Evolutionary conservation across 1,140 invertebrate genomes (phyloP).

Genomic region (Eupristina koningsbergeri): DNA sequence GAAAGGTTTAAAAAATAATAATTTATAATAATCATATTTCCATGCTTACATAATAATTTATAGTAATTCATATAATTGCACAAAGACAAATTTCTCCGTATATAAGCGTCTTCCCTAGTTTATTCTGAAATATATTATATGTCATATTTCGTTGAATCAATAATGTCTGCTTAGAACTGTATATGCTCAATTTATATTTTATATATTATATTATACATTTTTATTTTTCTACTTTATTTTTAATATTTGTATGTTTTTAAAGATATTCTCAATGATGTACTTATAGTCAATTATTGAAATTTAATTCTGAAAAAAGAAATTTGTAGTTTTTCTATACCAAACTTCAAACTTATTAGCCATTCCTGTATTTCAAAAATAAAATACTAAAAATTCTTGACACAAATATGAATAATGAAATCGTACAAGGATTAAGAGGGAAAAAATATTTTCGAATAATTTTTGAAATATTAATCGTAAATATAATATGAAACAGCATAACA

Average conservation of each 20-base stretch:
- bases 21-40: conserved; percentile 2
- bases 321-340: too few species aligned
- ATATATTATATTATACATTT: too few species aligned
- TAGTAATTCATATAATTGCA: too few species aligned
- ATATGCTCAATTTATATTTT: too few species aligned
- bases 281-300: neutral
- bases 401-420: neutral
- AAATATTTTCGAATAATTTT: too few species aligned
- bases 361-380: neutral
- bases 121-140: neutral
- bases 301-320: neutral
- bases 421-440: too few species aligned
- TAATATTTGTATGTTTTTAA: neutral
- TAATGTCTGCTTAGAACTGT: too few species aligned
- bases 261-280: neutral
- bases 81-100: neutral
- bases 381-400: neutral
- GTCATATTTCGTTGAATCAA: too few species aligned
- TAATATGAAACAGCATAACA: too few species aligned
- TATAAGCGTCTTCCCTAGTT: neutral
- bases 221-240: neutral
- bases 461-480: too few species aligned
- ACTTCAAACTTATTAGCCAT: neutral
- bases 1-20: neutral
- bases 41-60: neutral